Percentiles rank a stretch among this genome's conserved stretches.
Conservation (phyloP, 2,888 invertebrate genomes). For the Hoplodrina blanda region DNA sequence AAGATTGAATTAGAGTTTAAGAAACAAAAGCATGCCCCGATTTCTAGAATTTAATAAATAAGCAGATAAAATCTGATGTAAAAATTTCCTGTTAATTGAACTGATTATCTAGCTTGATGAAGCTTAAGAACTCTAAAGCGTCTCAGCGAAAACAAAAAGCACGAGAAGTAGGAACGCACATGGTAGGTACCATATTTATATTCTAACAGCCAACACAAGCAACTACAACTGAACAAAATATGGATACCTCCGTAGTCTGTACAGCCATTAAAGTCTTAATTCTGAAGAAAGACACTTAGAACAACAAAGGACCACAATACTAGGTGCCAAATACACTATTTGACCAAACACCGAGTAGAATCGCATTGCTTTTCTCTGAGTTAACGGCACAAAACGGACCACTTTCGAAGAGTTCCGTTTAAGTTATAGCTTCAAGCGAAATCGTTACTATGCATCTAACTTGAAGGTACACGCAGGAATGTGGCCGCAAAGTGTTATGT, state of each 20-base stretch:
- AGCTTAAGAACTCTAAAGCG: background rate
- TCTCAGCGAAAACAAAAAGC: background rate
- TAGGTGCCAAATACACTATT: conserved; percentile 17
- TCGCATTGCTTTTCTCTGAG: conserved; percentile 37
- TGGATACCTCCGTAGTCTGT: too few species aligned
- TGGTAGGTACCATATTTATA: too few species aligned
- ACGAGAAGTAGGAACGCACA: background rate
- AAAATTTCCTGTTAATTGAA: background rate
- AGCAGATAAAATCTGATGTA: background rate
- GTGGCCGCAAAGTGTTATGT: conserved; percentile 47
- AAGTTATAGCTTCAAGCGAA: conserved; percentile 49
- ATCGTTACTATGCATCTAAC: conserved; percentile 55
- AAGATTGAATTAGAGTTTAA: background rate
- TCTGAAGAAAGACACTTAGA: background rate
- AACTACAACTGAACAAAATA: background rate
- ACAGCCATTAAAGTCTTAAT: background rate
- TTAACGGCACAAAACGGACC: conserved; percentile 49
- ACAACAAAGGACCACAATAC: background rate
- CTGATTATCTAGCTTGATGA: background rate
- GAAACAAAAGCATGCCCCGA: background rate
- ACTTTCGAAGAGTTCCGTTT: conserved; percentile 49
- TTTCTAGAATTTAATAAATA: background rate
- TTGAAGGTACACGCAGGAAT: conserved; percentile 51
- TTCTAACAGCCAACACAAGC: background rate
- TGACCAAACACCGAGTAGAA: conserved; percentile 15